Percentiles rank a stretch among this genome's conserved stretches.
These are phyloP conservation scores for Lepidocyrtoides sp. DNA, from an alignment of 2,888 invertebrate genomes.

Conservation along the genomic window DNA sequence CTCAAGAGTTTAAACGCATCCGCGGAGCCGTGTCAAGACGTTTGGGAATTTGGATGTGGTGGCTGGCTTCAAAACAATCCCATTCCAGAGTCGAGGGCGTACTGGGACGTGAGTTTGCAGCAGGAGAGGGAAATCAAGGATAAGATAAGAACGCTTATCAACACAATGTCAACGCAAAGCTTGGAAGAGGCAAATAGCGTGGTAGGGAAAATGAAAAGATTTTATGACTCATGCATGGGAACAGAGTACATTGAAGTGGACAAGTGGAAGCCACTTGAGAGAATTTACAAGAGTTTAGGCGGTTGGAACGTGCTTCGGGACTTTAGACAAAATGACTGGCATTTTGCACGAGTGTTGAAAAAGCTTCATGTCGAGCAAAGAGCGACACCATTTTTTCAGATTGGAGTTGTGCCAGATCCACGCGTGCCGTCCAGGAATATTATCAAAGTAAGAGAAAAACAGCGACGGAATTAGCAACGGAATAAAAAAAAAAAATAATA, in stretches of 20 bases:
- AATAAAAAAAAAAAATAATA: not conserved
- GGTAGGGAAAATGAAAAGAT: conserved; percentile 89
- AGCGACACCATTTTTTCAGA: conserved; percentile 88
- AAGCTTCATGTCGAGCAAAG: conserved; percentile 86
- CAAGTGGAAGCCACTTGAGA: conserved; percentile 87
- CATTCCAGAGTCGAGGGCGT: conserved; percentile 87
- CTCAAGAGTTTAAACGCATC: conserved; percentile 87
- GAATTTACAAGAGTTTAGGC: conserved; percentile 88
- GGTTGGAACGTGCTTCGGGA: conserved; percentile 88
- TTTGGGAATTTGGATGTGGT: conserved; percentile 88
- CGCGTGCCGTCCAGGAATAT: conserved; percentile 87
- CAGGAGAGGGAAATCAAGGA: conserved; percentile 86
- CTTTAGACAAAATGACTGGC: conserved; percentile 81
- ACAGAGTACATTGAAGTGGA: conserved; percentile 88
- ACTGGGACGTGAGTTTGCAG: conserved; percentile 87
- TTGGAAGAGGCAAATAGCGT: conserved; percentile 86
- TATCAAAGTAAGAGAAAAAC: conserved; percentile 87
- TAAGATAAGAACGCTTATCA: conserved; percentile 87
- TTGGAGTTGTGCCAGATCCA: conserved; percentile 88
- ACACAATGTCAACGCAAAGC: conserved; percentile 87
- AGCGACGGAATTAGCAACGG: not conserved
- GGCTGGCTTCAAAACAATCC: conserved; percentile 87
- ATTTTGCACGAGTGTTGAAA: conserved; percentile 80
- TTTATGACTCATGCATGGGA: conserved; percentile 88
- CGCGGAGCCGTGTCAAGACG: conserved; percentile 88